phyloP scores from a whole-genome alignment of 2,888 invertebrate genomes.

The Xanthorhoe designata region DNA sequence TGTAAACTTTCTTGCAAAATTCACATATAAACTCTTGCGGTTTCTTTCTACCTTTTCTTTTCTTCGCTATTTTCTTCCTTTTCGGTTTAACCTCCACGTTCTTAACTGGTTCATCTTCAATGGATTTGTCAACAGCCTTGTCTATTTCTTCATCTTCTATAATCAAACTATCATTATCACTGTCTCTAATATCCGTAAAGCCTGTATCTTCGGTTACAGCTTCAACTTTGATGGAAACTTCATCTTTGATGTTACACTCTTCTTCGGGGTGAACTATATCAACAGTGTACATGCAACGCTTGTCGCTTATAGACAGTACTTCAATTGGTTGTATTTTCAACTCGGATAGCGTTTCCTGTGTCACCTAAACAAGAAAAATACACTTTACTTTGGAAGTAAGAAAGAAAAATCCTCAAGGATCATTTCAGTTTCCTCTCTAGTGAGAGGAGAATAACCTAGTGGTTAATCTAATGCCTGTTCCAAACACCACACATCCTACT shows the following conservation, averaged over 20 bases:
- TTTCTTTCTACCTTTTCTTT: neutral
- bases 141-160: neutral
- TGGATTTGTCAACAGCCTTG: neutral
- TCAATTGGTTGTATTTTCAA: neutral
- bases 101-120: neutral
- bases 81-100: neutral
- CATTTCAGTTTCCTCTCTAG: no score
- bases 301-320: neutral
- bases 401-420: no score
- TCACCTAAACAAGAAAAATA: neutral
- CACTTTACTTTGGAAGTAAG: neutral
- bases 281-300: neutral
- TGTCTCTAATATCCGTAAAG: neutral
- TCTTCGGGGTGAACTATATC: neutral
- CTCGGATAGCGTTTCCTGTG: neutral
- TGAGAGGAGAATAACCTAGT: no score
- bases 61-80: neutral
- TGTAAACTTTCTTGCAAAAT: neutral
- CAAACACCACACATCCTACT: no score
- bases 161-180: neutral
- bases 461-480: no score
- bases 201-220: neutral
- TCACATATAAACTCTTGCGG: neutral
- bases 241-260: neutral
- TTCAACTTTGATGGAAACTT: neutral